Conservation (phyloP, 2,888 invertebrate species). For the Machimus atricapillus region DNA sequence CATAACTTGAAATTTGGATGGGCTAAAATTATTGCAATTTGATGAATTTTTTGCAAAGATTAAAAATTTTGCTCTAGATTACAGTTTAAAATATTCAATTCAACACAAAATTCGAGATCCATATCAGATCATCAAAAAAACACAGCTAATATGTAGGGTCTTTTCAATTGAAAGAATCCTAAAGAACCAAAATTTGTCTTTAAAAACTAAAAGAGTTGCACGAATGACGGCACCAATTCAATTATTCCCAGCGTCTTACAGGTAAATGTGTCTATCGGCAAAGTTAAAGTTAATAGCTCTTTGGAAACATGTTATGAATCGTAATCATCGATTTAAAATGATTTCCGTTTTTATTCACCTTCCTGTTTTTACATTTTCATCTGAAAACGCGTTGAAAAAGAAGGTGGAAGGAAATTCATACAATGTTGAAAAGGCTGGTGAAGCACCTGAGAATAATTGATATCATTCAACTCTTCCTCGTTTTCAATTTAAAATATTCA, state of each 20-base stretch:
- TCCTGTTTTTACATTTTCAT: not conserved
- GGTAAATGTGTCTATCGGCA: not conserved
- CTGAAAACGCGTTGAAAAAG: not conserved
- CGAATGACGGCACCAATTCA: not conserved
- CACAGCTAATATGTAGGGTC: too few relatives aligned
- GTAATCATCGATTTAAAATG: not conserved
- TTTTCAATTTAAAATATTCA: not conserved
- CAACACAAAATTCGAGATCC: too few relatives aligned
- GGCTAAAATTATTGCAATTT: too few relatives aligned
- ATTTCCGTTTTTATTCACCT: not conserved
- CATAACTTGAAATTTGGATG: too few relatives aligned
- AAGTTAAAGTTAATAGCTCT: not conserved
- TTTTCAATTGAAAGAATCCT: too few relatives aligned
- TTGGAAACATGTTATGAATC: not conserved
- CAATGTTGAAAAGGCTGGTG: not conserved
- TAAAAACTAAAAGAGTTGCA: not conserved
- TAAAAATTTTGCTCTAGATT: too few relatives aligned
- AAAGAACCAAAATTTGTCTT: too few relatives aligned
- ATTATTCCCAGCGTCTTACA: not conserved
- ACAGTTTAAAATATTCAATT: too few relatives aligned
- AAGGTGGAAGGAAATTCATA: not conserved
- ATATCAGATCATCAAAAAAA: too few relatives aligned
- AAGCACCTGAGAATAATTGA: not conserved
- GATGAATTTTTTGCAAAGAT: too few relatives aligned
- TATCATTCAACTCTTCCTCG: not conserved